Percentiles rank a stretch among this genome's conserved stretches.
These are phyloP conservation scores for Galeopterus variegatus DNA, from an alignment of 2,113 vertebrate genomes.

Conservation along the genomic window DNA sequence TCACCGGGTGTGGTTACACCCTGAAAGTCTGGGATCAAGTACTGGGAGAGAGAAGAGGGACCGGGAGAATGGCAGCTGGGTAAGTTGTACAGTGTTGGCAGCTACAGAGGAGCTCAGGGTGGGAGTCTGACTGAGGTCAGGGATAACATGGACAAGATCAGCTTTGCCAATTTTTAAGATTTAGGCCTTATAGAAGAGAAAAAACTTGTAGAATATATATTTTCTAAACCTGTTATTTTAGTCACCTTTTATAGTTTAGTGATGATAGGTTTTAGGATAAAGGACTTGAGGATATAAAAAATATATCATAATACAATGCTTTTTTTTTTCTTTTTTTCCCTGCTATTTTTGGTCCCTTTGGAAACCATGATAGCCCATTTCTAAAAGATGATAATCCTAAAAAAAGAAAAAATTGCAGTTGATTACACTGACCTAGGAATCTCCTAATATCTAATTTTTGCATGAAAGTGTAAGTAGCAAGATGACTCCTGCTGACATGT, in stretches of 20 bases:
- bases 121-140: background rate
- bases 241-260: background rate
- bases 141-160: background rate
- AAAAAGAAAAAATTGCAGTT: conserved; percentile 80
- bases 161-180: background rate
- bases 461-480: conserved; percentile 87
- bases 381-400: conserved; percentile 72
- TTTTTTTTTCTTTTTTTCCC: conserved; percentile 37
- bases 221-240: conserved; percentile 40
- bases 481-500: conserved; percentile 87
- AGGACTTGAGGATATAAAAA: background rate
- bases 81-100: accelerated
- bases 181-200: background rate
- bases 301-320: background rate
- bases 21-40: background rate
- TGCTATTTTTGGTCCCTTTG: conserved; percentile 49
- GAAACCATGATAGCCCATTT: conserved; percentile 58
- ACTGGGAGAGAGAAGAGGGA: background rate
- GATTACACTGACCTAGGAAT: conserved; percentile 88
- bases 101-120: background rate
- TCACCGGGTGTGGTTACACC: background rate
- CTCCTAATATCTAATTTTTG: conserved; percentile 83
- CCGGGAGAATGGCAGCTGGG: background rate
- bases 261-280: conserved; percentile 23
- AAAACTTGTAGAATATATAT: background rate